Evolutionary conservation across 1,140 invertebrate genomes (phyloP).

Genomic region (Drusus annulatus): DNA sequence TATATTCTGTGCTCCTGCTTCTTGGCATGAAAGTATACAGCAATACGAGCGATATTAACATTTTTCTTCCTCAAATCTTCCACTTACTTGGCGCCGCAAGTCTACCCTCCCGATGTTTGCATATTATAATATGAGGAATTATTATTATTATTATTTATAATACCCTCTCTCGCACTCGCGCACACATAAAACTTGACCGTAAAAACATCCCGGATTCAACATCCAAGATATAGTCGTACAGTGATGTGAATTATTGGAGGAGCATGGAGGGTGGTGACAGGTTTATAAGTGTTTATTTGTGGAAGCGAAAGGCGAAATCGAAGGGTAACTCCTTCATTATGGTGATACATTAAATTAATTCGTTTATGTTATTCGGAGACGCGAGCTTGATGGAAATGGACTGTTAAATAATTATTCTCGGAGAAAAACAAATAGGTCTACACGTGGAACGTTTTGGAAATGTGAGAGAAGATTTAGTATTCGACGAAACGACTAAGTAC

Average conservation of each 20-base stretch:
- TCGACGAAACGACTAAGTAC: too few relatives aligned
- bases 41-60: not conserved
- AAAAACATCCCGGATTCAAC: conserved; percentile 33
- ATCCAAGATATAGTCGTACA: not conserved
- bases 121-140: conserved; percentile 28
- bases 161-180: conserved; percentile 20
- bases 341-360: conserved; percentile 13
- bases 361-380: not conserved
- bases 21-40: not conserved
- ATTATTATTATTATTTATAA: conserved; percentile 35
- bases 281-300: conserved; percentile 46
- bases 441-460: too few relatives aligned
- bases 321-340: conserved; percentile 26
- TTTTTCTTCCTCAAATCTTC: not conserved
- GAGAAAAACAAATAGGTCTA: too few relatives aligned
- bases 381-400: not conserved
- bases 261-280: conserved; percentile 28
- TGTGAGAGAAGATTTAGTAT: too few relatives aligned
- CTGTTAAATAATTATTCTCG: not conserved
- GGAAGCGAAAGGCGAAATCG: conserved; percentile 24
- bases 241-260: not conserved
- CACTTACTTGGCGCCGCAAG: conserved; percentile 13
- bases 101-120: conserved; percentile 28
- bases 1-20: too few relatives aligned
- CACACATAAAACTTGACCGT: conserved; percentile 18